These are phyloP conservation scores for Venturia canescens DNA, from an alignment of 1,140 invertebrate species.

Conservation along the genomic window DNA sequence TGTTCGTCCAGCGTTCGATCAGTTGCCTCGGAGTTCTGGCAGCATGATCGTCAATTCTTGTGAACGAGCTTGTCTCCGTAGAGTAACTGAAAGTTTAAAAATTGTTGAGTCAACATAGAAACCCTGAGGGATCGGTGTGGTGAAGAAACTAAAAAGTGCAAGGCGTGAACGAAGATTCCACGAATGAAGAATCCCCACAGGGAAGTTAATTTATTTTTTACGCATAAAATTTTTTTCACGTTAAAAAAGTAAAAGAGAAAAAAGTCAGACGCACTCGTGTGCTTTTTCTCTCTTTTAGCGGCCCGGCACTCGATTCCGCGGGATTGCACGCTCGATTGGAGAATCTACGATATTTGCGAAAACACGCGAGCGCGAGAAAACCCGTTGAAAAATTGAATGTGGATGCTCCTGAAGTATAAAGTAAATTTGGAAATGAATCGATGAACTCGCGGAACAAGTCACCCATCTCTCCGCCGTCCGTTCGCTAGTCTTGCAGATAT, in stretches of 20 bases:
- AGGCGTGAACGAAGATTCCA: not conserved
- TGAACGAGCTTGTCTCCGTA: not conserved
- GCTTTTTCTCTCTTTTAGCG: no score
- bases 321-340: not conserved
- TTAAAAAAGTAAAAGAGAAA: no score
- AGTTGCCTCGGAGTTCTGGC: not conserved
- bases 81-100: not conserved
- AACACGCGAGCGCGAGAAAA: not conserved
- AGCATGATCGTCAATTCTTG: slow-evolving; percentile 21
- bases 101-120: not conserved
- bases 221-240: no score
- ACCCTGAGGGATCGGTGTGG: not conserved
- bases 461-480: not conserved
- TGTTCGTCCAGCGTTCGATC: slow-evolving; percentile 48
- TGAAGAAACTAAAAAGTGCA: not conserved
- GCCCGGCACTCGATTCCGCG: not conserved
- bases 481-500: not conserved
- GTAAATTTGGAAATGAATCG: not conserved
- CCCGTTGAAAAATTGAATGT: not conserved
- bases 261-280: no score
- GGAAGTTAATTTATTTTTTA: not conserved
- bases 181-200: not conserved
- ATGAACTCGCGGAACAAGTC: not conserved
- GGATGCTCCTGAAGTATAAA: not conserved
- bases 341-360: not conserved